Conservation (phyloP, 2,113 vertebrate species). For the Mixornis gularis region DNA sequence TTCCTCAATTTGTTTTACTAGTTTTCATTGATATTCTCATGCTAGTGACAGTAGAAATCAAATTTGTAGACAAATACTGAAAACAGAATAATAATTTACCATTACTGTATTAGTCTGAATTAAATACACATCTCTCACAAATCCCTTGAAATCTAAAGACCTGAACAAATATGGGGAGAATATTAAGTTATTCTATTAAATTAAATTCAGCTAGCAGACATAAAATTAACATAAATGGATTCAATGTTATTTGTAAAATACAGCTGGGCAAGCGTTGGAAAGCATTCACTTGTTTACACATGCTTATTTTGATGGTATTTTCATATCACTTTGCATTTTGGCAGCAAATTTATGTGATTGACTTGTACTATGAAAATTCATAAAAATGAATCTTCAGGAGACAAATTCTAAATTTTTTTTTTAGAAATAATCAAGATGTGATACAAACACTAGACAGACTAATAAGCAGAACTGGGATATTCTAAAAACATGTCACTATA, state of each 20-base stretch:
- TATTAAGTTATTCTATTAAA: neutral
- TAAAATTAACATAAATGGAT: neutral
- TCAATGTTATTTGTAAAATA: neutral
- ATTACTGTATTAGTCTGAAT: neutral
- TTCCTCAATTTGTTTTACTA: neutral
- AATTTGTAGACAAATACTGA: neutral
- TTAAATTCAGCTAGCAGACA: neutral
- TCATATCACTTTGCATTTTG: neutral
- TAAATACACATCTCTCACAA: constrained; percentile 8
- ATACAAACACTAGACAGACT: neutral
- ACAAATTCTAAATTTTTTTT: neutral
- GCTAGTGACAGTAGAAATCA: neutral
- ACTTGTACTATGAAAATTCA: neutral
- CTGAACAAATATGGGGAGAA: neutral
- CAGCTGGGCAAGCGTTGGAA: neutral
- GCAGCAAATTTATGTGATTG: neutral
- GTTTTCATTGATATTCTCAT: neutral
- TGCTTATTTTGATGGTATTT: neutral
- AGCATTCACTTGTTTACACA: neutral
- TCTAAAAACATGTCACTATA: neutral
- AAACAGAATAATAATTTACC: neutral
- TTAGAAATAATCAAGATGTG: neutral
- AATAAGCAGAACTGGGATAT: neutral
- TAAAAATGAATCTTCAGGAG: neutral
- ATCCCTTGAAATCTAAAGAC: neutral